Percentiles rank a stretch among this genome's conserved stretches.
These are phyloP conservation scores for Stercorarius parasiticus DNA, from an alignment of 2,113 vertebrate genomes.

Conservation along the genomic window DNA sequence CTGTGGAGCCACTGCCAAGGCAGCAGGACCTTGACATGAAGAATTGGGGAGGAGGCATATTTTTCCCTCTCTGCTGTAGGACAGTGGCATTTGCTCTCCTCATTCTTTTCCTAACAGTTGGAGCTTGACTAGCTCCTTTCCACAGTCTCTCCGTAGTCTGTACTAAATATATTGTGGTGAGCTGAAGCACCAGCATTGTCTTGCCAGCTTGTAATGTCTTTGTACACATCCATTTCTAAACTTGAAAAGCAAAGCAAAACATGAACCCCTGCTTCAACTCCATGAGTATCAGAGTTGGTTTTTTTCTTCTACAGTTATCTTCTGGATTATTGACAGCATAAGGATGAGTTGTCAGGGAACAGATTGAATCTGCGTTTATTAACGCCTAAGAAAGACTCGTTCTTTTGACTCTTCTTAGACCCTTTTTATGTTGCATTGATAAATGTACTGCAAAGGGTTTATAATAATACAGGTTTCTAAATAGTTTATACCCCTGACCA, in stretches of 20 bases:
- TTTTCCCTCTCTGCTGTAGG: neutral
- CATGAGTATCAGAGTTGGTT: neutral
- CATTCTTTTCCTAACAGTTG: neutral
- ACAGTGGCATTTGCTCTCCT: neutral
- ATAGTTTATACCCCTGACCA: neutral
- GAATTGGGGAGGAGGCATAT: neutral
- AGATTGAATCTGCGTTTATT: neutral
- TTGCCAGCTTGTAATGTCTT: neutral
- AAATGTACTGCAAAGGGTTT: neutral
- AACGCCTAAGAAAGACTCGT: neutral
- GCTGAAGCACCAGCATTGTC: neutral
- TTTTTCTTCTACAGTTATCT: neutral
- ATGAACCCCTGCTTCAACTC: neutral
- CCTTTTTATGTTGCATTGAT: neutral
- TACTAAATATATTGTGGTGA: neutral
- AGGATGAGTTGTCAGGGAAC: neutral
- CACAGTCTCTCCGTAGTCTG: neutral
- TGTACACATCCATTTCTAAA: neutral
- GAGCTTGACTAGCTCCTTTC: neutral
- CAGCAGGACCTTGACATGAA: neutral
- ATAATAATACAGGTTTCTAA: neutral
- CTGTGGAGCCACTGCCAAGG: neutral
- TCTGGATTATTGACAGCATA: neutral
- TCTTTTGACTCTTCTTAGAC: neutral
- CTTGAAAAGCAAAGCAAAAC: neutral